Conservation (phyloP, 2,113 vertebrate species). For the Laterallus jamaicensis region DNA sequence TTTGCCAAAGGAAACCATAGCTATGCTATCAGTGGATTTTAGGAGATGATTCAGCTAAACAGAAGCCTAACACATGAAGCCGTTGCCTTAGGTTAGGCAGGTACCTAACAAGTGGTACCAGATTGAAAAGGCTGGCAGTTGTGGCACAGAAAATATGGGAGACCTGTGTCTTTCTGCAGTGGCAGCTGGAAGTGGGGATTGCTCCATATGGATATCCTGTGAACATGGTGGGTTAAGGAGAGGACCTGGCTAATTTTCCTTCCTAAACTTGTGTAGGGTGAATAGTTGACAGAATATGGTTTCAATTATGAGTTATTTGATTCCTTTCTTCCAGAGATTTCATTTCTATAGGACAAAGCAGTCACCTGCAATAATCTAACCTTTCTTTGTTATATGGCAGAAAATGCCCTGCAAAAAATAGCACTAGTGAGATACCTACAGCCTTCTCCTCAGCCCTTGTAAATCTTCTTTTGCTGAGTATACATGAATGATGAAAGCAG, state of each 20-base stretch:
- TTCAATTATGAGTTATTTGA: neutral
- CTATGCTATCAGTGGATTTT: neutral
- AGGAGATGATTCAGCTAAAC: neutral
- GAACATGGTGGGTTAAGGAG: neutral
- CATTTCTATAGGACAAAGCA: neutral
- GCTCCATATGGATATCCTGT: neutral
- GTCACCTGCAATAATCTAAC: rapidly evolving
- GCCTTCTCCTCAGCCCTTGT: neutral
- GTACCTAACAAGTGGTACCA: neutral
- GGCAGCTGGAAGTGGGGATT: neutral
- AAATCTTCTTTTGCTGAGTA: neutral
- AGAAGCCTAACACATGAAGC: neutral
- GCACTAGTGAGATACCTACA: neutral
- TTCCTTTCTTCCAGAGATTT: neutral
- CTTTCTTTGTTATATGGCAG: neutral
- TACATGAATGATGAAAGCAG: neutral
- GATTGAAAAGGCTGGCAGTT: neutral
- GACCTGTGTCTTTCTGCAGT: neutral
- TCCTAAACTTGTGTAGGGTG: neutral
- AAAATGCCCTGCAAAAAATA: neutral
- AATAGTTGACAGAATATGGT: neutral
- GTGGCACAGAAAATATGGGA: neutral
- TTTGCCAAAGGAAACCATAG: neutral
- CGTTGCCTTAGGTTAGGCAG: neutral
- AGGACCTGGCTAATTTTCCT: neutral